Base-by-base conservation (phyloP, 2,113 vertebrate species). In the Campylomormyrus tamandua region DNA sequence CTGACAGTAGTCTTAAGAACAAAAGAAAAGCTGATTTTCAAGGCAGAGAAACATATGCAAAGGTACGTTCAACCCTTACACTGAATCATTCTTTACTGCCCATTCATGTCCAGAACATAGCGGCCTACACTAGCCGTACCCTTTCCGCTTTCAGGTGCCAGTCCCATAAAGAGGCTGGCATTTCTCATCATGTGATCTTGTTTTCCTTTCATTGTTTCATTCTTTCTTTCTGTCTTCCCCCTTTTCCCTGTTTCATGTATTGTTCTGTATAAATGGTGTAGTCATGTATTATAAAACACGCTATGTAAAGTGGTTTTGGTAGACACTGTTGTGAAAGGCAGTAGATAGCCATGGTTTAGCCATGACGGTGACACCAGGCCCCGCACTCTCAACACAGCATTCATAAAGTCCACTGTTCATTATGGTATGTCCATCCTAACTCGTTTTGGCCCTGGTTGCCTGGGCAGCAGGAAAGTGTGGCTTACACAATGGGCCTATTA, bases 381-480 rank as follows among this genome's bases (percentile, higher is more conserved):
- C 93, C 90, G 66, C 88, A 87, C 91, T 91, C 93, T 94, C 92
- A 93, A 92, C 91, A 92, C 92, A 93, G 90, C 92, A 92, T 88
- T 19, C 74, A 90, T 90, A 94, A 77, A 77, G 70, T 80, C 35
- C 74, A 19, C 92, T 95, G 94, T 95, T 94, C 92, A 80, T 80
- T 80, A 80, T 80, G 90, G 93, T 93, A 94, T 92, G 94, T 91
- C 92, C 92, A 90, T 89, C 56, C 91, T 90, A 91, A 91, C 91
- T 92, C 92, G 92, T 94, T 93, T 94, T 94, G 94, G 92, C 91
- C 90, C 91, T 92, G 42, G 93, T 94, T 93, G 91, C 93, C 93
- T 87, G 90, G 93, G 92, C 92, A 93, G 94, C 94, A 62, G n/a
- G 49, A 91, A 90, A 90, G 91, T 91, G 87, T 90, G 89, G 90